Evolutionary conservation across 2,797 vertebrate genomes (phyloP).

Genomic region (Lepus oiostolus): DNA sequence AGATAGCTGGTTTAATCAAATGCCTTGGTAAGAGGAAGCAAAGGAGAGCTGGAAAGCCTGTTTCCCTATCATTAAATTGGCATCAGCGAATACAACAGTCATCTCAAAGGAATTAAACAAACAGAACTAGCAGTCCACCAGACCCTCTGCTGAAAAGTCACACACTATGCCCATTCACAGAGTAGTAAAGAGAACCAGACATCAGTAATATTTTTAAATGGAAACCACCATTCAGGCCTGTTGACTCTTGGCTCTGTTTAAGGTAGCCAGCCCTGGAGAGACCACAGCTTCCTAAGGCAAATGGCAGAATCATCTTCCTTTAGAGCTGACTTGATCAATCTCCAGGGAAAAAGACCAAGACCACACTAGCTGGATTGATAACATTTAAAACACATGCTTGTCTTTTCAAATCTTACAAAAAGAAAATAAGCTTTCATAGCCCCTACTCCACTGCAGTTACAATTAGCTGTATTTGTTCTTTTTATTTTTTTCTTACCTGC

Average conservation of each 20-base stretch:
- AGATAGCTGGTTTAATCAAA: constrained; percentile 56
- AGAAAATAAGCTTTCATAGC: background rate
- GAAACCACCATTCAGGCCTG: background rate
- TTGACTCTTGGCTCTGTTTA: background rate
- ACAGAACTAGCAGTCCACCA: background rate
- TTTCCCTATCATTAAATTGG: constrained; percentile 35
- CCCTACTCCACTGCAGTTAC: background rate
- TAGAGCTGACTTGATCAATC: background rate
- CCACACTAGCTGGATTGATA: background rate
- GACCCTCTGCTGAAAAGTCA: constrained; percentile 14
- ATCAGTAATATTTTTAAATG: constrained; percentile 15
- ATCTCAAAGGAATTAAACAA: constrained; percentile 22
- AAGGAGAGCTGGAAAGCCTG: constrained; percentile 4
- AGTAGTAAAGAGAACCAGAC: constrained; percentile 47
- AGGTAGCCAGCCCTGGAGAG: background rate
- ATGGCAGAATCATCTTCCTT: background rate
- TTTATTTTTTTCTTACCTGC: background rate
- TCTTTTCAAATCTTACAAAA: background rate
- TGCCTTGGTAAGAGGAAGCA: constrained; percentile 6
- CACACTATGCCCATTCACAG: background rate
- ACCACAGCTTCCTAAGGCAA: background rate
- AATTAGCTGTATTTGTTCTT: background rate
- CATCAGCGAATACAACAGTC: constrained; percentile 6
- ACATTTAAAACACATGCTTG: background rate
- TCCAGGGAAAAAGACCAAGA: background rate